Base-by-base conservation (phyloP, 2,888 invertebrate genomes). In the Cataglyphis livida region DNA sequence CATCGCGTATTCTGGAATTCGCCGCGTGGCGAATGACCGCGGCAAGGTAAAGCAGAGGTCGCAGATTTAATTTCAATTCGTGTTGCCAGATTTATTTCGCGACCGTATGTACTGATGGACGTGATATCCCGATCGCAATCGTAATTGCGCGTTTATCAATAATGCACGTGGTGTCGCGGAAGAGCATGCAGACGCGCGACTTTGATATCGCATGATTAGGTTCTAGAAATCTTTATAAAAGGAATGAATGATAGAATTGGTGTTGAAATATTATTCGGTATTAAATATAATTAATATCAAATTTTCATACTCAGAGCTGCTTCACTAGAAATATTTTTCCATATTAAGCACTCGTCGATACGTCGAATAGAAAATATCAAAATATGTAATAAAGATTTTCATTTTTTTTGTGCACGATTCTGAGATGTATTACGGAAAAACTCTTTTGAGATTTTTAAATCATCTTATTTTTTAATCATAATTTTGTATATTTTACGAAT, bases 11-110 rank as follows among this genome's bases (percentile, higher is more conserved):
- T 71, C 21, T 18, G 9, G 32, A 35, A 62, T 32, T 62, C 35
- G 21, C 57, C 15, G 21, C 35, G 9, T 73, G 6, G 61, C 28
- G 38, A 51, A 12, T 21, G 41, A 18, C 6, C 12, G 18, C 35
- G 10, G 10, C 18, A 48, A 48, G 6, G 28, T 41, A 71, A 71
- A 71, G 4, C 15, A 59, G 41, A 41, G 25, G 28, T 28, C 28
- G 7, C 28, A 73, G 61, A 73, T 61, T 73, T 61, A 61, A 73
- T 41, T 59, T n/a, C 18, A 41, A 61, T 61, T 73, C n/a, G 61
- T 38, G n/a, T 73, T 15, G 38, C 25, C n/a, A 18, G 6, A 21
- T n/a, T 73, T 73, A 59, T 25, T 41, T 73, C 4, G 6, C 61
- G 15, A 41, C 41, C 6, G 32, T n/a, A 12, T 32, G 6, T 32